Evolutionary conservation across 2,888 invertebrate species (phyloP).

Genomic region (Cheilosia grossa): DNA sequence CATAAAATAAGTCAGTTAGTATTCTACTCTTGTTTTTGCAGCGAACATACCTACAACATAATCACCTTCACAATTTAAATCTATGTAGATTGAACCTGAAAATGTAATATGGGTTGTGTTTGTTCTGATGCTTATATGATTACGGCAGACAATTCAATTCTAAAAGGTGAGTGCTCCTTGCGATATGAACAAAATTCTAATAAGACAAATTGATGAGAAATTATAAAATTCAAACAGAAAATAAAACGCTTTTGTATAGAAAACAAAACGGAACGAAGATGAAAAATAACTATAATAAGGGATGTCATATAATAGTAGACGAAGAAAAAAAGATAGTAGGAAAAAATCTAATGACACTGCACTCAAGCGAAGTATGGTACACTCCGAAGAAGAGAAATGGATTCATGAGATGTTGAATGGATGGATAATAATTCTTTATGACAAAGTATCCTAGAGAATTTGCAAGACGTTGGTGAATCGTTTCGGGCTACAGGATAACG

Average conservation of each 20-base stretch:
- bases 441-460: constrained; percentile 52
- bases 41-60: too few relatives aligned
- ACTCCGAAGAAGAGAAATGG: constrained; percentile 50
- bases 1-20: too few relatives aligned
- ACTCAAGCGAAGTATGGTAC: constrained; percentile 39
- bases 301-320: constrained; percentile 40
- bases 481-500: constrained; percentile 44
- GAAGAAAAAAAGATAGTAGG: not conserved
- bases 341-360: constrained; percentile 50
- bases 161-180: constrained; percentile 4
- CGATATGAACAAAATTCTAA: constrained; percentile 21
- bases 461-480: constrained; percentile 56
- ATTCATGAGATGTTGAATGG: constrained; percentile 54
- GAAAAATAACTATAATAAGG: constrained; percentile 41
- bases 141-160: not conserved
- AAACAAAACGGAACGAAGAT: constrained; percentile 25
- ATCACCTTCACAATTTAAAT: too few relatives aligned
- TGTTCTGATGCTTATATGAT: not conserved
- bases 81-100: too few relatives aligned
- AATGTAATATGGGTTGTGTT: too few relatives aligned
- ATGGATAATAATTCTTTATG: constrained; percentile 59
- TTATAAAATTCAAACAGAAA: not conserved
- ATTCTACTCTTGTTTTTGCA: too few relatives aligned
- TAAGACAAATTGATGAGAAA: constrained; percentile 25
- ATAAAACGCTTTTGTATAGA: constrained; percentile 12